Evolutionary conservation across 2,888 invertebrate genomes (phyloP).

Genomic region (Helobdella robusta): DNA sequence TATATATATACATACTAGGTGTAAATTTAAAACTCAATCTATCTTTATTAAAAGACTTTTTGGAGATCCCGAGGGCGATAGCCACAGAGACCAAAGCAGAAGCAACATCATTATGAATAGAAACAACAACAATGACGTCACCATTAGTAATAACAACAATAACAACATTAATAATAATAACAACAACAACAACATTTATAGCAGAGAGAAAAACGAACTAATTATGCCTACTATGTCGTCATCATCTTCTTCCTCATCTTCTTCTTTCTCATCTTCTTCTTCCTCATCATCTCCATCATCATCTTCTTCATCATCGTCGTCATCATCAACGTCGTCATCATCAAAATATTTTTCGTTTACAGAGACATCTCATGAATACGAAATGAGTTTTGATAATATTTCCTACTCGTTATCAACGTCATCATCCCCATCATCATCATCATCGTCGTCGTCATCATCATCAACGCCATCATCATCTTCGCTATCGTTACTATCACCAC

Average conservation of each 20-base stretch:
- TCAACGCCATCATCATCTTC: neutral
- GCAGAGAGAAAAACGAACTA: neutral
- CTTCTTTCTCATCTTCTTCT: neutral
- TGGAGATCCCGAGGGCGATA: too few species aligned
- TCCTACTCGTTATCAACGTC: neutral
- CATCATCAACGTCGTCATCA: neutral
- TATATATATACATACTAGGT: too few species aligned
- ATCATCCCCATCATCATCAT: neutral
- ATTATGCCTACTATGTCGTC: neutral
- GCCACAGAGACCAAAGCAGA: too few species aligned
- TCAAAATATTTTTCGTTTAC: neutral
- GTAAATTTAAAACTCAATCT: too few species aligned
- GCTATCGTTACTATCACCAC: neutral
- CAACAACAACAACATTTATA: neutral
- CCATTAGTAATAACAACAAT: too few species aligned
- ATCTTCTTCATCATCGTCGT: neutral
- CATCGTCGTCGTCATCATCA: neutral
- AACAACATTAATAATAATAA: neutral
- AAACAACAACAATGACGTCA: neutral
- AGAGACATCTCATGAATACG: neutral
- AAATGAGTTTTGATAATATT: neutral
- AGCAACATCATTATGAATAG: too few species aligned
- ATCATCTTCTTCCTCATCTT: neutral
- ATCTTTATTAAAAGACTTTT: too few species aligned
- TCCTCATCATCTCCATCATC: conserved; percentile 14